Percentiles rank a stretch among this genome's conserved stretches.
phyloP scores from a whole-genome alignment of 2,113 vertebrate genomes.

The Caloenas nicobarica region DNA sequence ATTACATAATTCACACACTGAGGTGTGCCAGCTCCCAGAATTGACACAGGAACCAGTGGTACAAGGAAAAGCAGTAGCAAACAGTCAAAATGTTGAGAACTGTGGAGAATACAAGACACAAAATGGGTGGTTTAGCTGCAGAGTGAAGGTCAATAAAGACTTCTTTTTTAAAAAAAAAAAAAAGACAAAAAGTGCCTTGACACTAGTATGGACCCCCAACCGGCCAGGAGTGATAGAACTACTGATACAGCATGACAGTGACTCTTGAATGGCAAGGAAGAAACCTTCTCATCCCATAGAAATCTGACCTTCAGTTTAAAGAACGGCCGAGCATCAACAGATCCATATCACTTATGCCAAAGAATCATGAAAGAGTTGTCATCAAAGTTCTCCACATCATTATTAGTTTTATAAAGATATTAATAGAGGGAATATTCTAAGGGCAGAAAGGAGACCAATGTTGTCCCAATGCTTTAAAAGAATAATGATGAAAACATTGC shows the following conservation, averaged over 20 bases:
- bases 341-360: background rate
- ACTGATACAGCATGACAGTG: background rate
- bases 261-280: background rate
- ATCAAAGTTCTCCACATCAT: background rate
- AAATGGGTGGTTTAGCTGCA: background rate
- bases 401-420: background rate
- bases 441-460: background rate
- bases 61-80: background rate
- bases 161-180: too few species aligned
- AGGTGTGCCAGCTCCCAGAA: background rate
- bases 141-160: background rate
- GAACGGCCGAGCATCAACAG: background rate
- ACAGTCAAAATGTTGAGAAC: background rate
- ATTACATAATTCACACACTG: background rate
- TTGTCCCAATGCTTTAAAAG: background rate
- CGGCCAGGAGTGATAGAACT: background rate
- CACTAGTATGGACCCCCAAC: background rate
- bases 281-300: background rate
- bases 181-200: background rate
- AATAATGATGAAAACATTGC: background rate
- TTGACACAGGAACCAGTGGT: background rate
- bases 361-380: background rate
- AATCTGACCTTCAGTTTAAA: background rate
- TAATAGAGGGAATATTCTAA: background rate
- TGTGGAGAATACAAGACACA: background rate